These are phyloP conservation scores for Eubasilissa splendida DNA, from an alignment of 2,888 invertebrate genomes.

Conservation along the genomic window DNA sequence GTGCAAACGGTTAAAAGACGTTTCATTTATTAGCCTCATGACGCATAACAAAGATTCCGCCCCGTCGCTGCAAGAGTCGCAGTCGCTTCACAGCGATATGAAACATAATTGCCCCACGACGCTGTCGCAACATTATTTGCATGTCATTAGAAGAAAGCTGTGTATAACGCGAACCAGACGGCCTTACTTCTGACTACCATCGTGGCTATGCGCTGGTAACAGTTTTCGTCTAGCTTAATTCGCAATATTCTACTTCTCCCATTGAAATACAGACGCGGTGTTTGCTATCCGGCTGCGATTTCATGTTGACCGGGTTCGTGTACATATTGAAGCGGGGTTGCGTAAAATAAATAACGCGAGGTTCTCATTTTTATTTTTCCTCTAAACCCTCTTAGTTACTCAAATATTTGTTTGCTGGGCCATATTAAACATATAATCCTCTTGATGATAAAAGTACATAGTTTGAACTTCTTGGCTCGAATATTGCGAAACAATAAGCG, in stretches of 20 bases:
- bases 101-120: slow-evolving; percentile 32
- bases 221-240: slow-evolving; percentile 22
- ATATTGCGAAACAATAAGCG: too few relatives aligned
- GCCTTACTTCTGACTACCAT: not conserved
- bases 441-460: not conserved
- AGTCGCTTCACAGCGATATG: slow-evolving; percentile 3
- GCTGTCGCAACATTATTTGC: slow-evolving; percentile 37
- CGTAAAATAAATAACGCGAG: slow-evolving; percentile 35
- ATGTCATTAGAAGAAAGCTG: slow-evolving; percentile 44
- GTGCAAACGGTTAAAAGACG: too few relatives aligned
- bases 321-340: slow-evolving; percentile 41
- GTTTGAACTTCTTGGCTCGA: too few relatives aligned
- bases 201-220: slow-evolving; percentile 21
- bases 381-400: slow-evolving; percentile 15
- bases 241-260: slow-evolving; percentile 6
- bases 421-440: not conserved
- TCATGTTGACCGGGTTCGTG: slow-evolving; percentile 21
- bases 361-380: slow-evolving; percentile 32
- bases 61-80: too few relatives aligned
- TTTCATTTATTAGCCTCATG: too few relatives aligned
- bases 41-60: too few relatives aligned
- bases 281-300: slow-evolving; percentile 6
- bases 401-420: slow-evolving; percentile 20
- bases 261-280: slow-evolving; percentile 5
- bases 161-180: not conserved